Percentiles rank a stretch among this genome's conserved stretches.
These are phyloP conservation scores for Nymphicus hollandicus DNA, from an alignment of 2,113 vertebrate genomes.

Conservation along the genomic window DNA sequence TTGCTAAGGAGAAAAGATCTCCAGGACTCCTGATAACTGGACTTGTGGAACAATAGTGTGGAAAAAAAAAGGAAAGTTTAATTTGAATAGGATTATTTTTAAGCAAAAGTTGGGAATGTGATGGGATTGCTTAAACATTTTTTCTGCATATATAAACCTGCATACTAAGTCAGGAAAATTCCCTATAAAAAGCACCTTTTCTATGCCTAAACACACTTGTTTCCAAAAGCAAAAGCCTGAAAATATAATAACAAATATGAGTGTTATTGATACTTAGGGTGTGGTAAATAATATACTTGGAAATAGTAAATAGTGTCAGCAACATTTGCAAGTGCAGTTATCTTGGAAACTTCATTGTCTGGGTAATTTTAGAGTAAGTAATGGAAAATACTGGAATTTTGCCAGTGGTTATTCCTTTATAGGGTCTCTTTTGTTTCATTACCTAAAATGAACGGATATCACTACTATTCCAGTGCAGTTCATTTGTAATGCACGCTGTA, in stretches of 20 bases:
- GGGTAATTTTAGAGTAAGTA: neutral
- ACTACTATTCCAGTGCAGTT: neutral
- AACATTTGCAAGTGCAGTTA: neutral
- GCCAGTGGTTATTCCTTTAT: neutral
- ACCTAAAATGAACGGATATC: neutral
- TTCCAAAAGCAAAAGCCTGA: neutral
- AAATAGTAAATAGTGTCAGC: neutral
- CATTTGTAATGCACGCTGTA: neutral
- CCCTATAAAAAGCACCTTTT: neutral
- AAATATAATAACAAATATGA: neutral
- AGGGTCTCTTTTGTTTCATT: neutral
- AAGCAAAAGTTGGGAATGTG: neutral
- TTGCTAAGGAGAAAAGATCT: neutral
- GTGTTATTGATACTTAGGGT: neutral
- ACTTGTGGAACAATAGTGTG: neutral
- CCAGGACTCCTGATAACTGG: neutral
- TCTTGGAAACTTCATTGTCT: neutral
- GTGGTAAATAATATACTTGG: neutral
- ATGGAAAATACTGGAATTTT: neutral
- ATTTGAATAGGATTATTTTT: neutral
- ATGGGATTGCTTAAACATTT: neutral
- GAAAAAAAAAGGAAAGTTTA: neutral
- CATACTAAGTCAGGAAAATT: neutral
- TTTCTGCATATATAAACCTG: neutral
- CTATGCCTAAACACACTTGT: neutral